A percentile compares a stretch with the other conserved stretches of the same genome.
Conservation (phyloP, 2,113 vertebrate genomes). For the Himantopus leucocephalus region DNA sequence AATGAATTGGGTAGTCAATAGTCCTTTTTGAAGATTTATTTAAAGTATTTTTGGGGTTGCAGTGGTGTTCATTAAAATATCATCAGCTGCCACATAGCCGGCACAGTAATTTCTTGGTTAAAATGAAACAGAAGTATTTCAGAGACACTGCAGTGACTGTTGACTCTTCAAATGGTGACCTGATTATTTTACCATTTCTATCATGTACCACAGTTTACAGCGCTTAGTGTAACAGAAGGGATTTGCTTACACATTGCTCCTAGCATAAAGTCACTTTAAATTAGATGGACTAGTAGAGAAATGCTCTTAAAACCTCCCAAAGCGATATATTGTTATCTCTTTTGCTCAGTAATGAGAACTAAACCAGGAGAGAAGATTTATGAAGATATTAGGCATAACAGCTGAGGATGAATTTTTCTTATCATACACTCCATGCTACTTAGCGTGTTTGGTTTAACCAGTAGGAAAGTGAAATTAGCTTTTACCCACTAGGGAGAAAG, state of each 20-base stretch:
- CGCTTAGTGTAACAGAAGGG: neutral
- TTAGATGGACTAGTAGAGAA: neutral
- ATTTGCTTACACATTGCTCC: neutral
- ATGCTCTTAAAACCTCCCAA: constrained; percentile 11
- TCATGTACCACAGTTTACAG: neutral
- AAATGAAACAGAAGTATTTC: neutral
- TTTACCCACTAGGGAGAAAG: neutral
- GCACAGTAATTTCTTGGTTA: neutral
- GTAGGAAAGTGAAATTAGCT: neutral
- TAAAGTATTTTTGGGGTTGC: neutral
- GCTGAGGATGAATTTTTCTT: neutral
- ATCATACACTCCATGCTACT: neutral
- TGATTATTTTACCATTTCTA: constrained; percentile 12
- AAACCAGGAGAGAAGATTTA: constrained; percentile 19
- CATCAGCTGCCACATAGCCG: neutral
- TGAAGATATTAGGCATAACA: neutral
- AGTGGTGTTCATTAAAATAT: neutral
- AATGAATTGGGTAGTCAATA: neutral
- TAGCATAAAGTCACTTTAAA: constrained; percentile 12
- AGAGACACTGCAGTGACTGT: neutral
- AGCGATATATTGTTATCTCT: neutral
- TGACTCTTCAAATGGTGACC: neutral
- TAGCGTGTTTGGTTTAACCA: neutral
- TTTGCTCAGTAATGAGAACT: neutral
- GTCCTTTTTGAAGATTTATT: neutral